These are phyloP conservation scores for Eospalax fontanierii DNA, from an alignment of 2,797 vertebrate genomes.

Conservation along the genomic window DNA sequence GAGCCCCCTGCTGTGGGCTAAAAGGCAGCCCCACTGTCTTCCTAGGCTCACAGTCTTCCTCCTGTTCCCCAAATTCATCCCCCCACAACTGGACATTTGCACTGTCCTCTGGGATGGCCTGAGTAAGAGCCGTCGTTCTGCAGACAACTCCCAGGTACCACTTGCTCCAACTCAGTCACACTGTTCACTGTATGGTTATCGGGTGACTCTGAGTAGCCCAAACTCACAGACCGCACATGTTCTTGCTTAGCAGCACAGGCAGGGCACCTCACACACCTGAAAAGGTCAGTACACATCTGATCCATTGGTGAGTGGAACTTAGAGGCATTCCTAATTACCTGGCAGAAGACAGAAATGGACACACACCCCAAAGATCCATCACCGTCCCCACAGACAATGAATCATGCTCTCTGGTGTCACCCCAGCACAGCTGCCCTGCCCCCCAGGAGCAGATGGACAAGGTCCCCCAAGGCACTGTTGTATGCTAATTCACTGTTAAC, in stretches of 20 bases:
- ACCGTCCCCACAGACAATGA: not conserved
- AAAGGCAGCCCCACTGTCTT: not conserved
- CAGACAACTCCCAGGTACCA: not conserved
- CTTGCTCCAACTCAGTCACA: not conserved
- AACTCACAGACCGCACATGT: not conserved
- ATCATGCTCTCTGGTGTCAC: conserved; percentile 54
- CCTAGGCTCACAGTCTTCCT: not conserved
- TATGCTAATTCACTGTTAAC: conserved; percentile 86
- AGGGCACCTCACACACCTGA: not conserved
- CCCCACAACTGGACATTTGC: not conserved
- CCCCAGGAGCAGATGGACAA: conserved; percentile 78
- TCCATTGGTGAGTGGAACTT: not conserved
- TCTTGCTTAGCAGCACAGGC: not conserved
- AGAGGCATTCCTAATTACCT: too few relatives aligned
- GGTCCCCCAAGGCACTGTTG: not conserved
- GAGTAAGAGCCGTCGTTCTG: not conserved
- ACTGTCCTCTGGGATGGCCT: not conserved
- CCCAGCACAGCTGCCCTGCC: not conserved
- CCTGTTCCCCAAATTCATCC: not conserved
- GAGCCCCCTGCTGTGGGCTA: not conserved
- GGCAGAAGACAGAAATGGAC: not conserved
- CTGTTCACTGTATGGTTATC: rapidly evolving
- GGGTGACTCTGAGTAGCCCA: not conserved
- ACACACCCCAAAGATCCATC: not conserved
- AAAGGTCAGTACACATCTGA: not conserved